A percentile compares a stretch with the other conserved stretches of the same genome.
These are phyloP conservation scores for Calidris pugnax DNA, from an alignment of 2,113 vertebrate genomes.

Conservation along the genomic window DNA sequence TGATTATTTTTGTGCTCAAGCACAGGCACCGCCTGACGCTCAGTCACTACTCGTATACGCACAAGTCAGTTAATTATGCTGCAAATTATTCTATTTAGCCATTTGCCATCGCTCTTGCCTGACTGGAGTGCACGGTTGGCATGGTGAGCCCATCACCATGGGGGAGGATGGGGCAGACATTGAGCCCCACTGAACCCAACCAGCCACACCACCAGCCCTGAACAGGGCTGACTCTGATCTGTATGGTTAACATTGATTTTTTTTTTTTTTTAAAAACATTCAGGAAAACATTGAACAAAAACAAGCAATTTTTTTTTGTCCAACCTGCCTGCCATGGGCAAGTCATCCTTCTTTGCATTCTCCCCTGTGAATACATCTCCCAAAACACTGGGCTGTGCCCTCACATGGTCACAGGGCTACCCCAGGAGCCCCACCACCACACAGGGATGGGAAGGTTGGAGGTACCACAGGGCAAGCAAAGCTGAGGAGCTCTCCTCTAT, in stretches of 20 bases:
- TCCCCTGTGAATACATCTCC: neutral
- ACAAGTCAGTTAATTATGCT: neutral
- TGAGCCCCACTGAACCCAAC: neutral
- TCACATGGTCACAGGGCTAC: accelerated
- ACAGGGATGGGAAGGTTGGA: neutral
- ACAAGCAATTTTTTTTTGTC: accelerated
- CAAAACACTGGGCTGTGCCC: neutral
- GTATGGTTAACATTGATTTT: no score
- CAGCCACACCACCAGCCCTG: neutral
- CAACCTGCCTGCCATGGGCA: neutral
- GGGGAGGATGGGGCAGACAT: neutral
- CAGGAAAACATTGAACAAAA: neutral
- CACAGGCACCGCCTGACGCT: neutral
- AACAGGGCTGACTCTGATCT: neutral
- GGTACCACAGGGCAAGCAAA: neutral
- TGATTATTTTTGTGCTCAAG: neutral
- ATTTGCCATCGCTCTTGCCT: neutral
- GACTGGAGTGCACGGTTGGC: accelerated
- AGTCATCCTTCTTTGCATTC: neutral
- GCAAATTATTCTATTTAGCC: neutral
- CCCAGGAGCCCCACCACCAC: neutral
- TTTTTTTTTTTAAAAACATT: no score
- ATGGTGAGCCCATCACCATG: neutral
- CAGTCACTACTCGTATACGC: neutral
- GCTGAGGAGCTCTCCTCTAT: neutral